Base-by-base conservation (phyloP, 2,888 invertebrate genomes). In the Rhingia rostrata region DNA sequence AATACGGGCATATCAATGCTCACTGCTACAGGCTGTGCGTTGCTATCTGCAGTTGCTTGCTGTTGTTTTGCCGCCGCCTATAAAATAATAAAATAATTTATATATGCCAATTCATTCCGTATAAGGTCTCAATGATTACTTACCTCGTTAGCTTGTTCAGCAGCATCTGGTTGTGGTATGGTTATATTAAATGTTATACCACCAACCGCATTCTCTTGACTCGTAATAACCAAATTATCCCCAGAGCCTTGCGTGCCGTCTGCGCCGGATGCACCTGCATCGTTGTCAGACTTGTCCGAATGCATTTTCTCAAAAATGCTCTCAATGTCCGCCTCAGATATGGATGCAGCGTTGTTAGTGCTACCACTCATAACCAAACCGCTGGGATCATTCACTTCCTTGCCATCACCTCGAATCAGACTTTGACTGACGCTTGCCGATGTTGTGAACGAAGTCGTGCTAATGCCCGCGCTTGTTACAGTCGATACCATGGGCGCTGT, bases 231-330 rank as follows among this genome's bases (percentile, higher is more conserved):
- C 82, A 92, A 87, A 86, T 89, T 91, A 64, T 91, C 91, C 60
- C 88, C 87, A 45, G 82, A 86, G 53, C 74, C 86, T n/a, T 43
- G n/a, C 14, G 72, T 53, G 33, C 49, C 49, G 32, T 84, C 84
- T 6, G 53, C 74, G 47, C 45, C 37, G 22, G 30, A 54, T 12
- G 49, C 12, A 35, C 86, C 86, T 6, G 86, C 87, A 37, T 88
- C 89, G 58, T 87, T 88, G 7, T 92, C 92, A 5, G 88, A 88
- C 84, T 92, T 92, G 67, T 92, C 92, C 58, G 92, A 92, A 87
- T 92, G 92, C 88, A 92, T 89, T 86, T 92, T 92, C 83, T 92
- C 92, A 60, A 92, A 92, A 81, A 92, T 90, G 86, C 92, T 92
- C 83, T 92, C 92, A 86, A 92, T 91, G 75, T 92, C 92, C 9